Evolutionary conservation across 1,140 invertebrate species (phyloP), one percentile per base, ranked within the genome.

Genomic region (Lepeophtheirus salmonis): DNA sequence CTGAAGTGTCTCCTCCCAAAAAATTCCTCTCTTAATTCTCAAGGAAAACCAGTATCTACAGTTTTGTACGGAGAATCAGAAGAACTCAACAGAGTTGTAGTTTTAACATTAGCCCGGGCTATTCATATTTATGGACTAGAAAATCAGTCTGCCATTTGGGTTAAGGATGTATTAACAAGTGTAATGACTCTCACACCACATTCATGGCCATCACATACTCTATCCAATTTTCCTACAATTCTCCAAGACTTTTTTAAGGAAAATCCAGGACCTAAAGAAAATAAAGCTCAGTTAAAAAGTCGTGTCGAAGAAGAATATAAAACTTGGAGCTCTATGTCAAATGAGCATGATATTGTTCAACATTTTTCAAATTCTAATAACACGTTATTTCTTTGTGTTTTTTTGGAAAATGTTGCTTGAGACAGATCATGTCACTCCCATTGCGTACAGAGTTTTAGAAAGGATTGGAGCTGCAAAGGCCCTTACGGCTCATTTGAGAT

Each of bases 371-470:
- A 63, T 21, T 64, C 63, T 16, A 88, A 86, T 2, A 84, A 86
- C 22, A 83, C 86, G 1, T 69, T 96, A 6, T 96, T 97, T 68
- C 71, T 90, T 0, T 90, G 84, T 67, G 73, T 97, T n/a, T 70
- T n/a, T 96, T 0, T 96, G 89, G 82, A 94, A 95, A 72, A 92
- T 92, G 79, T 82, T 96, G 63, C 77, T 95, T 53, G 90, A 96
- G 68, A 92, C 88, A 3, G 89, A 92, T 68, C 78, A 83, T 66
- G 87, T 96, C 24, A 87, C 82, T 66, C 84, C 88, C 0, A 89
- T 92, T 56, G 89, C 88, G 24, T 96, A 92, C 71, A 90, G 91
- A 22, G 91, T 96, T 61, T 71, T 97, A 20, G 92, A 96, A 68
- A 77, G 88, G 63, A 90, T 96, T 51, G 90, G 89, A 1, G 88